Evolutionary conservation across 1,140 invertebrate genomes (phyloP), one percentile per base, ranked within the genome.

Genomic region (Drosophila paulistorum): DNA sequence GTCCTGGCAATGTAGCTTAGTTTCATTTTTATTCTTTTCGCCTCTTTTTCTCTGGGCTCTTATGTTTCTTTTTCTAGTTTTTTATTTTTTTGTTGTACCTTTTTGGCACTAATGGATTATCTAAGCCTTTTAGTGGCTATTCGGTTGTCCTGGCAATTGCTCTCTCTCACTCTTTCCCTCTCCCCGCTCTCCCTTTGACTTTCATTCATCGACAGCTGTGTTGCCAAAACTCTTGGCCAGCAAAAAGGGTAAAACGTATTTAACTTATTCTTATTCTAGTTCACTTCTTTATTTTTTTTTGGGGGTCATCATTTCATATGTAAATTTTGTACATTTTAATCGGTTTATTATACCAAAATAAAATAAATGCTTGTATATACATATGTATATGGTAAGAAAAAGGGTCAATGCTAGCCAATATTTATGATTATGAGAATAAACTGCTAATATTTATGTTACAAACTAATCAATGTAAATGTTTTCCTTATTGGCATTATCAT

Each of bases 61-160:
- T 37, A 9, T 37, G 35, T 37, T 30, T 9, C 35, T 37, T 37
- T 37, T 37, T 37, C 35, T 30, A 30, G 6, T 30, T 48, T 51
- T 23, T 62, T 10, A 54, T 62, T 64, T 41, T 60, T 70, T 51
- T 65, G 62, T 70, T 74, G 68, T 76, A 79, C 75, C 79, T 82
- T 74, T 79, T 77, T 77, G 60, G 67, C 80, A 89, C 84, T 89
- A 89, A 89, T 89, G 84, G 84, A 89, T 89, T 89, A 87, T 87
- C 84, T 87, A 87, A 87, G 84, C 83, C 84, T 81, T 89, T 89
- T 89, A 89, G 84, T 80, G 74, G 84, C 80, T 80, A 81, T 89
- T 80, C 57, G 80, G 79, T 80, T 89, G 83, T 74, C 77, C 68
- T 72, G 83, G 83, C 58, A 71, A 82, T 70, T 68, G 65, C 68